Base-by-base conservation (phyloP, 2,797 vertebrate species). In the Parauchenoglanis ngamensis region DNA sequence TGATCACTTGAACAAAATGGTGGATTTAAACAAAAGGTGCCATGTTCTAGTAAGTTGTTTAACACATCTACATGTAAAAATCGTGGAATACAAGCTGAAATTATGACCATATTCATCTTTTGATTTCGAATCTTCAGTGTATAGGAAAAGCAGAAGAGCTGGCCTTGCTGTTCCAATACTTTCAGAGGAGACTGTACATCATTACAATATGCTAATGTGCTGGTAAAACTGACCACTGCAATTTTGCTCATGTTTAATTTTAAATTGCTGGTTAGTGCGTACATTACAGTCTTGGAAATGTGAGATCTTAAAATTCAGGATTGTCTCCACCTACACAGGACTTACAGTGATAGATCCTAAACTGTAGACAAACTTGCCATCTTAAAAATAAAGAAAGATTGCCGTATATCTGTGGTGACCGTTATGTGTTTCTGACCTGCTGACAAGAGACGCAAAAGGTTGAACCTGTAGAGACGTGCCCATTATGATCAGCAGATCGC, bases 391-490 rank as follows among this genome's bases (percentile, higher is more conserved):
- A 1, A 28, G 5, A 82, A 46, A 49, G 3, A 49, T 7, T 61
- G 23, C 54, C 40, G 21, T 61, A 61, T 25, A 46, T 2, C 2
- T 13, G 31, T 59, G 31, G 4, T 44, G 31, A 59, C 56, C 10
- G 25, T 46, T 54, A 46, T 54, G 13, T 19, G 21, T 63, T 63
- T 49, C 94, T 88, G 93, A 98, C 98, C 97, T 97, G 95, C 95
- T 89, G 46, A 98, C 94, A 7, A 98, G 95, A 86, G 97, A 95
- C 0, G 97, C 97, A 83, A 98, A 98, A 2, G 97, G 98, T 70
- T 98, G 97, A 75, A 98, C 97, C 90, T 98, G 97, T 84, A 98
- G 95, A 13, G 97, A 98, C 0, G 97, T 98, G 56, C 97, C 98
- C 97, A 98, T 97, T 90, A 98, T 65, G 88, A 98, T 95, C 85